Conservation (phyloP, 1,140 invertebrate species). For the Phymorhynchus buccinoides region DNA sequence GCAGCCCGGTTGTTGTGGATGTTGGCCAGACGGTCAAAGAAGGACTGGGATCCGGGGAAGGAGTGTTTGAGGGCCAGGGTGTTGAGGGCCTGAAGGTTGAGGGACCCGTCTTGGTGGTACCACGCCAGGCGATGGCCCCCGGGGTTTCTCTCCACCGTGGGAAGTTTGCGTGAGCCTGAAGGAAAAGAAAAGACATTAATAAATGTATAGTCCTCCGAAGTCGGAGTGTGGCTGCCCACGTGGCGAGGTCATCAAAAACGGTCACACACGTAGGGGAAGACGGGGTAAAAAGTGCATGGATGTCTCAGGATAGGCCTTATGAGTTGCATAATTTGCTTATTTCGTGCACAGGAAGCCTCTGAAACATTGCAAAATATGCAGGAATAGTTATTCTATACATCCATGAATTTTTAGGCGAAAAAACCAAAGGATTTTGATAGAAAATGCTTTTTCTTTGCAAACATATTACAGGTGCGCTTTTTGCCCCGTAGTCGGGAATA, state of each 20-base stretch:
- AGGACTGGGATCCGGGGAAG: constrained; percentile 6
- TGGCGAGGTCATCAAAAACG: background rate
- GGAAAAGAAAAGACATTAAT: background rate
- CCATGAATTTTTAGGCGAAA: too few relatives aligned
- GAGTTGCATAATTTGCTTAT: too few relatives aligned
- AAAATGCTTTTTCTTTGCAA: too few relatives aligned
- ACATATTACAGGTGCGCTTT: too few relatives aligned
- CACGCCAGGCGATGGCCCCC: background rate
- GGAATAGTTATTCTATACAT: too few relatives aligned
- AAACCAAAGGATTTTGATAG: too few relatives aligned
- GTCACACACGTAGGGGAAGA: background rate
- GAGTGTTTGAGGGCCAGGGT: background rate
- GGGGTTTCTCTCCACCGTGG: background rate
- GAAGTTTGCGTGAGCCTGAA: background rate
- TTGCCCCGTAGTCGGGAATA: too few relatives aligned
- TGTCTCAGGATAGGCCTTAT: background rate
- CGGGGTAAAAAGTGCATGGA: background rate
- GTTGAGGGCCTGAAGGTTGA: constrained; percentile 9
- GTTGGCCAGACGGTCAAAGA: background rate
- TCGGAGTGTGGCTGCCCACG: background rate
- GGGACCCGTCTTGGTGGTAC: constrained; percentile 7
- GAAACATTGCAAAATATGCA: too few relatives aligned
- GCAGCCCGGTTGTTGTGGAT: background rate
- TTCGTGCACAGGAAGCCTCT: too few relatives aligned
- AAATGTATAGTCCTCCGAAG: too few relatives aligned